Conservation (phyloP, 1,140 invertebrate genomes). For the Lysiphlebus fabarum region DNA sequence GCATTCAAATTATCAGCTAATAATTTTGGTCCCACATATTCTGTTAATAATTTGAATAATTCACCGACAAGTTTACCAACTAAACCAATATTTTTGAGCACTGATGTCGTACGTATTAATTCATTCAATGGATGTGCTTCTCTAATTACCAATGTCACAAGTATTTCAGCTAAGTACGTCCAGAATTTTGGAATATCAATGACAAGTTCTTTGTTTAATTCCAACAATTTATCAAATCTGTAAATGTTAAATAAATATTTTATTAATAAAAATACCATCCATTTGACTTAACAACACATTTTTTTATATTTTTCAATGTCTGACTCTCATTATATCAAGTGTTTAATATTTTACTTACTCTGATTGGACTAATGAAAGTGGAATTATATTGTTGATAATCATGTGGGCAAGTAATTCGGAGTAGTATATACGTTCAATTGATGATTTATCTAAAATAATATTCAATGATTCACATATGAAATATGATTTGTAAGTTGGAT, state of each 20-base stretch:
- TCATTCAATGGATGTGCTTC: conserved; percentile 50
- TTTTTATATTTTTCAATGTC: conserved; percentile 16
- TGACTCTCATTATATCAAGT: too few relatives aligned
- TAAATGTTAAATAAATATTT: conserved; percentile 25
- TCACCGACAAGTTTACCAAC: conserved; percentile 56
- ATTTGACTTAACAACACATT: conserved; percentile 38
- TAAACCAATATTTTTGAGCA: conserved; percentile 43
- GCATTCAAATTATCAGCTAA: conserved; percentile 53
- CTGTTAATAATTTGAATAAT: conserved; percentile 54
- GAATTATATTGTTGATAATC: conserved; percentile 28
- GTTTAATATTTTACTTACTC: conserved; percentile 32
- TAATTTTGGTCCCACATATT: conserved; percentile 58
- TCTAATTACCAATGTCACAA: conserved; percentile 54
- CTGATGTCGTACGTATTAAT: conserved; percentile 44
- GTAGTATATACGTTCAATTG: conserved; percentile 21
- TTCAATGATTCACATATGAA: conserved; percentile 35
- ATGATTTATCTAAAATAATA: conserved; percentile 31
- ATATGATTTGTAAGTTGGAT: conserved; percentile 17
- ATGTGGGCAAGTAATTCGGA: conserved; percentile 30
- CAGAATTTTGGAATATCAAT: conserved; percentile 76
- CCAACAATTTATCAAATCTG: conserved; percentile 58
- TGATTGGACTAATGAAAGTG: conserved; percentile 28
- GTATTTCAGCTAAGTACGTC: conserved; percentile 66
- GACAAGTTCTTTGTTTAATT: conserved; percentile 61
- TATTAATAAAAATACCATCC: conserved; percentile 31